Evolutionary conservation across 64 coral and sea anemone genomes (phyloP).

Genomic region (Trachythela sp.): DNA sequence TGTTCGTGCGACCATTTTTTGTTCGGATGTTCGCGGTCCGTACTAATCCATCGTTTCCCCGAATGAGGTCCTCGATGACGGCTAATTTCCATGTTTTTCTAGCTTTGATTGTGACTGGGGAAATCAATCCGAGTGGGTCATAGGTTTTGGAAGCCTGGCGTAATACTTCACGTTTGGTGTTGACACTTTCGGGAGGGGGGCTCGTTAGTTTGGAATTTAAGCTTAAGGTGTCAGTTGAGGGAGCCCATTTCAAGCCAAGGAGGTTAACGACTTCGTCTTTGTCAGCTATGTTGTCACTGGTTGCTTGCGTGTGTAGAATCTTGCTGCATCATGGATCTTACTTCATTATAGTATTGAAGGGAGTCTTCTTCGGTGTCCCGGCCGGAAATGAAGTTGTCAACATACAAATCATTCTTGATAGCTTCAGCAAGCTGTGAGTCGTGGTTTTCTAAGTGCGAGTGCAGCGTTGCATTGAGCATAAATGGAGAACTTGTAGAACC

Average conservation of each 20-base stretch:
- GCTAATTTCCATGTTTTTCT: conserved; percentile 33
- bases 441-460: background rate
- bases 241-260: background rate
- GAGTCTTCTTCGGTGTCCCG: background rate
- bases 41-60: too few species aligned
- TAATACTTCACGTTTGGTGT: conserved; percentile 9
- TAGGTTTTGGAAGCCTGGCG: background rate
- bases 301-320: background rate
- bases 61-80: conserved; percentile 25
- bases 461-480: too few species aligned
- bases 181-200: background rate
- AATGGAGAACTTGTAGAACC: too few species aligned
- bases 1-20: conserved; percentile 25
- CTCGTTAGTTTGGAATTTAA: background rate
- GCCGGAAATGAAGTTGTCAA: too few species aligned
- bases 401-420: background rate
- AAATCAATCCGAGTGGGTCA: conserved; percentile 26
- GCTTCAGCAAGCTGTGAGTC: background rate
- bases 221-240: background rate
- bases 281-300: background rate
- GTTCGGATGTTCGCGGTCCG: conserved; percentile 49
- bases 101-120: conserved; percentile 7
- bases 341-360: background rate
- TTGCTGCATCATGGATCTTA: background rate
- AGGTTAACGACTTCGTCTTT: too few species aligned